Conservation (phyloP, 1,140 invertebrate species). For the Eupristina koningsbergeri region DNA sequence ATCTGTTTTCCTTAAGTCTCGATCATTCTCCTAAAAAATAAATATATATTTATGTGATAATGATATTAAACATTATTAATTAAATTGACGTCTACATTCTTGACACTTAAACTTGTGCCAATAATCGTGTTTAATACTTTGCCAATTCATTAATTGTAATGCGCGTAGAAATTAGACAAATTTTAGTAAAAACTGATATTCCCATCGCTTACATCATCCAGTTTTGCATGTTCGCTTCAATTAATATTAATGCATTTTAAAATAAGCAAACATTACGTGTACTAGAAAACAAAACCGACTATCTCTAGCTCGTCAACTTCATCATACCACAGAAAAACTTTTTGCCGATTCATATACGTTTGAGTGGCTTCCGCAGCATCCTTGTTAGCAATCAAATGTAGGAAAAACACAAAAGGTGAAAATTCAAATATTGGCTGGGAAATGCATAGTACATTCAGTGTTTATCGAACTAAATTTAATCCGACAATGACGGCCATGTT, state of each 20-base stretch:
- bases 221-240: not conserved
- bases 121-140: not conserved
- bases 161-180: not conserved
- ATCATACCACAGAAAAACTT: not conserved
- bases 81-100: not conserved
- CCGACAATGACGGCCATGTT: slow-evolving; percentile 5
- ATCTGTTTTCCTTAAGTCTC: not conserved
- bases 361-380: too few species aligned
- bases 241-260: slow-evolving; percentile 15
- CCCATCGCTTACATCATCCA: not conserved
- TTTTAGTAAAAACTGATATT: not conserved
- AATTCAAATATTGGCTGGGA: slow-evolving; percentile 31
- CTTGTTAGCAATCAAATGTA: not conserved
- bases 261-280: slow-evolving; percentile 4
- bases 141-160: not conserved
- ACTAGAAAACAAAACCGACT: not conserved
- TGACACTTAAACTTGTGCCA: not conserved
- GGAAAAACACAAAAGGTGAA: not conserved
- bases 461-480: slow-evolving; percentile 44
- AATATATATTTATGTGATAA: not conserved
- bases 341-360: not conserved
- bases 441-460: slow-evolving; percentile 44
- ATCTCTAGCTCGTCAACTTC: slow-evolving; percentile 23
- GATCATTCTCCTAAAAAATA: not conserved
- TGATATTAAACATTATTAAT: not conserved